A percentile compares a stretch with the other conserved stretches of the same genome.
These are phyloP conservation scores for Mareca penelope DNA, from an alignment of 2,797 vertebrate species.

Conservation along the genomic window DNA sequence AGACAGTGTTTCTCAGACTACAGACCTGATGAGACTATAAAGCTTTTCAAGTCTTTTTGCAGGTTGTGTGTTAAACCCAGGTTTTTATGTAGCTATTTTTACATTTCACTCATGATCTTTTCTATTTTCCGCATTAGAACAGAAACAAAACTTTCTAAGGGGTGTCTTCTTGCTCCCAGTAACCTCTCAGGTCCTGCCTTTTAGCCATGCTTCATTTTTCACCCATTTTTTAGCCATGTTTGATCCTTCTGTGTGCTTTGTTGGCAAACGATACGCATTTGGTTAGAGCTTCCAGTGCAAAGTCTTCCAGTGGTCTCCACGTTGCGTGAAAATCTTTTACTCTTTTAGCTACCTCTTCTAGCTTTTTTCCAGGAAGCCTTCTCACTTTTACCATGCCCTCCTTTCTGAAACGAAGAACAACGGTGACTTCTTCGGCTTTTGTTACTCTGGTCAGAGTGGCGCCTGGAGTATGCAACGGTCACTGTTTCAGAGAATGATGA, in stretches of 20 bases:
- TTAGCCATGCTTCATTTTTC: not conserved
- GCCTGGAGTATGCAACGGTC: not conserved
- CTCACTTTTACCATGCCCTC: not conserved
- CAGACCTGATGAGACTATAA: not conserved
- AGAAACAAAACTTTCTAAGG: not conserved
- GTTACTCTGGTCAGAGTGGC: not conserved
- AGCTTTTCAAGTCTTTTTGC: not conserved
- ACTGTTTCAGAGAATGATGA: not conserved
- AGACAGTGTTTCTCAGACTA: not conserved
- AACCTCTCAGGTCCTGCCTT: not conserved
- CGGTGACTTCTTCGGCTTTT: not conserved
- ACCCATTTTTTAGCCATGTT: not conserved
- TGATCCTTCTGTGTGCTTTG: fast-evolving
- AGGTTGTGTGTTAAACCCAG: not conserved
- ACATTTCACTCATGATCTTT: not conserved
- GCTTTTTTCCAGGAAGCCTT: not conserved
- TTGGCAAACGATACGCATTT: not conserved
- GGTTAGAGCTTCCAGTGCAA: not conserved
- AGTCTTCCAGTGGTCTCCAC: not conserved
- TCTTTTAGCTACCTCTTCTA: not conserved
- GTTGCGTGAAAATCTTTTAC: not conserved
- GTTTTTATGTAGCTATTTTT: not conserved
- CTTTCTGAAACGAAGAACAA: not conserved
- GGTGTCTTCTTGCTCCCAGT: not conserved
- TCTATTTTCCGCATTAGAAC: not conserved